Base-by-base conservation (phyloP, 2,888 invertebrate genomes). In the Drosophila kanekoi region DNA sequence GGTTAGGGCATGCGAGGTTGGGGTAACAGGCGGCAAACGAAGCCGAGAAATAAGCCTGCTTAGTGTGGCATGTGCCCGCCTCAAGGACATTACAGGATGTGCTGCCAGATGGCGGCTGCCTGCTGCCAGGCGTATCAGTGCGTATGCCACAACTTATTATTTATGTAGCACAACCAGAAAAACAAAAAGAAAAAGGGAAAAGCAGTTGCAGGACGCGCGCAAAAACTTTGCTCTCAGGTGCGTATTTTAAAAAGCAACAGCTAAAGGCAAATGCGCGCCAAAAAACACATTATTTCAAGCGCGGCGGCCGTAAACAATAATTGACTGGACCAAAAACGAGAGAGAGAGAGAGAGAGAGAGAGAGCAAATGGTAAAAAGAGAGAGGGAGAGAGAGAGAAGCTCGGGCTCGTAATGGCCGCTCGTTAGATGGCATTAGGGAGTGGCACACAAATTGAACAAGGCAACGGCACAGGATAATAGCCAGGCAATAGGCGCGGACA, bases 341-440 rank as follows among this genome's bases (percentile, higher is more conserved):
- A 32, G 41, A 48, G 38, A 49, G 28, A 4, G 14, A 28, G 8
- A 1, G 14, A 59, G 41, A 11, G 16, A 23, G 32, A 38, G 14
- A 2, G 1, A n/a, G 23, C 1, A 8, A 23, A 8, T 8, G 23
- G 8, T 1, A 23, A 13, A 14, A 8, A 14, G 32, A 33, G 14
- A 13, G 10, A 11, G 37, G 1, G 18, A 10, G 16, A 35, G 38
- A 28, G 38, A 3, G 14, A 18, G 9, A 8, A 35, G 37, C 23
- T n/a, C 5, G 37, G 0, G 37, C 47, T 58, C 66, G 63, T 80
- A 83, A 84, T 84, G 80, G 74, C 68, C 62, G 72, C 76, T 84
- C 80, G 77, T 84, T 81, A 84, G 74, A 37, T 65, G 75, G 73
- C 67, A 78, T 74, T 72, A 71, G 61, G 44, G 59, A 53, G 37